Conservation (phyloP, 2,797 vertebrate species). For the Macropus fuliginosus region DNA sequence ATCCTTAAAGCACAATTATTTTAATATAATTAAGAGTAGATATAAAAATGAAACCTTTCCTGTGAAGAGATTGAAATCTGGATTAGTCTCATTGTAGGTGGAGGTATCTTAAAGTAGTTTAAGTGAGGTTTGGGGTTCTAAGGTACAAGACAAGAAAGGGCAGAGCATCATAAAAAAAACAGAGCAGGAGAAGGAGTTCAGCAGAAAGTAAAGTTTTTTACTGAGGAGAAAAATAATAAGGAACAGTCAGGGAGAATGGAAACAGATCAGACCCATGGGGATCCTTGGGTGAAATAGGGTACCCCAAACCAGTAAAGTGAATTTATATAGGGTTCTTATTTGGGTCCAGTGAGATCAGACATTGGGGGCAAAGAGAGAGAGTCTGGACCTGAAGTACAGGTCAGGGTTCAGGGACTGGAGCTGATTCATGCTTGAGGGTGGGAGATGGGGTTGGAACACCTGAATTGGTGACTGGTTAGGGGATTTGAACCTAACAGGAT, state of each 20-base stretch:
- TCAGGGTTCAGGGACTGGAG: neutral
- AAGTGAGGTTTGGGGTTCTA: neutral
- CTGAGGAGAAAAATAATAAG: neutral
- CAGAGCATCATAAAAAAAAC: neutral
- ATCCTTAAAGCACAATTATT: neutral
- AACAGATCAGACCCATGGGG: neutral
- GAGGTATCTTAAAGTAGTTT: neutral
- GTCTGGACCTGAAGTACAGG: neutral
- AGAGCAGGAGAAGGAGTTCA: neutral
- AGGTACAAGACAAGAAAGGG: neutral
- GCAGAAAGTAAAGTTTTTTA: neutral
- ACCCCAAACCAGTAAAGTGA: neutral
- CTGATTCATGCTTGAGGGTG: neutral
- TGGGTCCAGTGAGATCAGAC: neutral
- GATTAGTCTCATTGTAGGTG: neutral
- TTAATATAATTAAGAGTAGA: constrained; percentile 27
- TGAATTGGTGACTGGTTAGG: neutral
- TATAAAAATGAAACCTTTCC: neutral
- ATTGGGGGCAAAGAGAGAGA: neutral
- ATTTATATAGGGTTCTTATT: neutral
- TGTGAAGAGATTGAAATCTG: neutral
- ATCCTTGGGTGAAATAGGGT: neutral
- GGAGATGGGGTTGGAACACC: neutral
- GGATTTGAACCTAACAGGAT: neutral
- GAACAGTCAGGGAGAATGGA: neutral